Evolutionary conservation across 1,140 invertebrate species (phyloP).

Genomic region (Olivierus martensii): DNA sequence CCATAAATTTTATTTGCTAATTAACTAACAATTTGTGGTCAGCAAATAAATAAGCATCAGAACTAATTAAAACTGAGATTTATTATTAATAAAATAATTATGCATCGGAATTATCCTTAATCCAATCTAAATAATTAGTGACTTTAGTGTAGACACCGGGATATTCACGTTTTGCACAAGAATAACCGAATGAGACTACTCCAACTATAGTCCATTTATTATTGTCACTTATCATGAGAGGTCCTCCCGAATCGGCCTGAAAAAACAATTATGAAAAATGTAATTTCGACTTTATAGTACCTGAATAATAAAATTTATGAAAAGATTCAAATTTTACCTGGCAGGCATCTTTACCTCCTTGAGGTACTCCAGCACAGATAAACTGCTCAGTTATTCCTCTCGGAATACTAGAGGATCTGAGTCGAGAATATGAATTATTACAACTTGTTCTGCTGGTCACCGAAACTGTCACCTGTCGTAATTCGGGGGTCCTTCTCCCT

Average conservation of each 20-base stretch:
- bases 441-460: not conserved
- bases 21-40: no score
- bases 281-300: no score
- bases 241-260: constrained; percentile 53
- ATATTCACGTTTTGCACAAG: constrained; percentile 52
- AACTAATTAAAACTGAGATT: no score
- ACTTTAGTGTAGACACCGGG: constrained; percentile 28
- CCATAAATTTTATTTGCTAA: no score
- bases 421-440: constrained; percentile 1
- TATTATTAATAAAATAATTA: no score
- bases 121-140: constrained; percentile 7
- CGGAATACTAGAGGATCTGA: not conserved
- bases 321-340: no score
- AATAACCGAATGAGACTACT: constrained; percentile 26
- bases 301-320: no score
- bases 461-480: constrained; percentile 8
- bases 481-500: not conserved
- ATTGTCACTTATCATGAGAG: constrained; percentile 30
- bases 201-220: constrained; percentile 16
- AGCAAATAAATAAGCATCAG: no score
- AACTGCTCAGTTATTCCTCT: constrained; percentile 13
- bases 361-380: constrained; percentile 27
- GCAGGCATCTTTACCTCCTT: constrained; percentile 30
- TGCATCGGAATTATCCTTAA: no score
- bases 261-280: no score